Evolutionary conservation across 1,140 invertebrate species (phyloP), one percentile per base, ranked within the genome.

Genomic region (Pectinophora gossypiella): DNA sequence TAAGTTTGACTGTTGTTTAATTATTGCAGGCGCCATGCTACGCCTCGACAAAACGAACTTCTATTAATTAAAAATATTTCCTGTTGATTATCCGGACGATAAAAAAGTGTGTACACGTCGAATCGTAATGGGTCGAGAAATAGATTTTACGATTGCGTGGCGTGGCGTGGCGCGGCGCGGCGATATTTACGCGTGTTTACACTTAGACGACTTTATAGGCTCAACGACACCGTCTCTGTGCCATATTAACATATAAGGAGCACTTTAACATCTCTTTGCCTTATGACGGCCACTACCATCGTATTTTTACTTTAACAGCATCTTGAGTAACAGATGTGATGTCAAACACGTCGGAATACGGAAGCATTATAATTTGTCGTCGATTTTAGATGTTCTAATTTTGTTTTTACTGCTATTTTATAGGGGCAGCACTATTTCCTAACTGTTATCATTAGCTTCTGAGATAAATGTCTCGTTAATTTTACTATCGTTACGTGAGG

Each of bases 141-240:
- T 38, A 38, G 35, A 38, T 13, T 38, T 38, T 38, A 38, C 35
- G 35, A 38, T 38, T 38, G 35, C 35, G 35, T n/a, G 5, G 9
- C 35, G 35, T 38, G 35, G 35, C n/a, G 5, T 5, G 6, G 35
- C 35, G 35, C n/a, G 35, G 35, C 35, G 35, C 4, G 4, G 35
- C 35, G 35, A 38, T 38, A 38, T 38, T 38, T 38, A 38, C 35
- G 35, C 35, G 5, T 38, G 35, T 38, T 38, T 38, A 38, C 35
- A 38, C 35, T 38, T 38, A 27, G 35, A 38, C 35, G 35, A 38
- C n/a, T 38, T 38, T 38, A 38, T 38, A 38, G 35, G 35, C 35
- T 38, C 35, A 38, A 38, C n/a, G 35, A 38, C 35, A 38, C 35
- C 35, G 35, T 9, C 6, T 9, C 35, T 27, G 23, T 27, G 35